Evolutionary conservation across 1,140 invertebrate species (phyloP).

Genomic region (Ptiloglossa arizonensis): DNA sequence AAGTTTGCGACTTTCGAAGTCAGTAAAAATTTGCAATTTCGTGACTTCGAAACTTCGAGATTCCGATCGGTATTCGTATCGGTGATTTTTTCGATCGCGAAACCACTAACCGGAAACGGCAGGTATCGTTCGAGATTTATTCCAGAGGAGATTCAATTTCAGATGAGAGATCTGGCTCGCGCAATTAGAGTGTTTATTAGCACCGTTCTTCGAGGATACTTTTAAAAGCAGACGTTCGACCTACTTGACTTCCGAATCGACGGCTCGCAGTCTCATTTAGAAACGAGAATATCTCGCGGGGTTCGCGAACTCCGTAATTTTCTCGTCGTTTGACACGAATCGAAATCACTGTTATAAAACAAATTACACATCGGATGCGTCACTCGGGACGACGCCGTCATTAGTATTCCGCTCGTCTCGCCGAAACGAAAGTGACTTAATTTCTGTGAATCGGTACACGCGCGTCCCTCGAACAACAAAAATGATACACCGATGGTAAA

Average conservation of each 20-base stretch:
- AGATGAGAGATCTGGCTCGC: background rate
- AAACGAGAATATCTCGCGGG: background rate
- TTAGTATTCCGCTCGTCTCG: slow-evolving; percentile 24
- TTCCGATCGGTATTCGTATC: no score
- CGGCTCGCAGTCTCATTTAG: background rate
- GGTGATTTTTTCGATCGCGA: no score
- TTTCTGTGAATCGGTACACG: slow-evolving; percentile 28
- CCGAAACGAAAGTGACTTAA: slow-evolving; percentile 46
- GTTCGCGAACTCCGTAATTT: slow-evolving; percentile 7
- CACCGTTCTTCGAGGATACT: background rate
- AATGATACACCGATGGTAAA: background rate
- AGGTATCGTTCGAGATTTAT: background rate
- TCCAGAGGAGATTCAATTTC: background rate
- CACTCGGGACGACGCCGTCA: background rate
- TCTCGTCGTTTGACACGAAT: slow-evolving; percentile 4
- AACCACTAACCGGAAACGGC: background rate
- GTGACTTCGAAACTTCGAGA: no score
- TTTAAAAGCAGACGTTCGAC: background rate
- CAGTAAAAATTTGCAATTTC: no score
- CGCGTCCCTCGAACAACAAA: slow-evolving; percentile 21
- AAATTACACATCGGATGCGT: slow-evolving; percentile 25
- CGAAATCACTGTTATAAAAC: slow-evolving; percentile 27
- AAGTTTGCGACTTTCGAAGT: no score
- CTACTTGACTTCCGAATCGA: slow-evolving; percentile 33
- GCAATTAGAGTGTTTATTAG: slow-evolving; percentile 11